Evolutionary conservation across 2,113 vertebrate genomes (phyloP), one percentile per base, ranked within the genome.

Genomic region (Lepidothrix coronata): DNA sequence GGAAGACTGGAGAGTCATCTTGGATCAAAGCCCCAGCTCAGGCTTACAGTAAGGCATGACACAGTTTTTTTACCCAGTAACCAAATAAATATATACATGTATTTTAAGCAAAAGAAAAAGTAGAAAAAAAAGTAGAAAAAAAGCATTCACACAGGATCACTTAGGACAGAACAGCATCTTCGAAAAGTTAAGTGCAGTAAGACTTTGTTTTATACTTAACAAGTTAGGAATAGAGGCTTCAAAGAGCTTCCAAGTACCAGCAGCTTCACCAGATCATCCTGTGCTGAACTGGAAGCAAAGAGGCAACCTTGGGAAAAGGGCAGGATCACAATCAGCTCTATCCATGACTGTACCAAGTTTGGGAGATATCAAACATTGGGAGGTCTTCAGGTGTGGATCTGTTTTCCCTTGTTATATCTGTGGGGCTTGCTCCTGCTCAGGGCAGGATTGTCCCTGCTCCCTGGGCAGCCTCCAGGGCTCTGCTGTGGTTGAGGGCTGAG

Each of bases 91-190:
- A 67, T 15, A 85, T 31, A 20, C 20, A 12, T 52, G 17, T 67
- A 85, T 79, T 93, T 79, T 57, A 92, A 89, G 54, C 39, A 61
- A 92, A 91, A 72, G n/a, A n/a, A n/a, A n/a, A n/a, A n/a, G n/a
- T n/a, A n/a, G n/a, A n/a, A n/a, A n/a, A 61, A 92, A 91, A 72
- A 81, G 59, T 23, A 67, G 48, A 43, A 70, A 79, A 79, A 92
- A 89, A 54, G 4, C n/a, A 63, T 14, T 5, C 49, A 35, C 0
- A 2, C 37, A 37, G 44, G 77, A 65, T 91, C 41, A 65, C 68
- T 74, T 51, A 68, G 49, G 61, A 54, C 55, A 73, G 49, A 68
- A 61, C 20, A 48, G 11, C 5, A 7, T 72, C 73, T 87, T 79
- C 62, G 30, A 85, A 88, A 89, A 37, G 9, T 65, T 88, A 85